Conservation (phyloP, 2,888 invertebrate genomes). For the Corythucha ciliata region DNA sequence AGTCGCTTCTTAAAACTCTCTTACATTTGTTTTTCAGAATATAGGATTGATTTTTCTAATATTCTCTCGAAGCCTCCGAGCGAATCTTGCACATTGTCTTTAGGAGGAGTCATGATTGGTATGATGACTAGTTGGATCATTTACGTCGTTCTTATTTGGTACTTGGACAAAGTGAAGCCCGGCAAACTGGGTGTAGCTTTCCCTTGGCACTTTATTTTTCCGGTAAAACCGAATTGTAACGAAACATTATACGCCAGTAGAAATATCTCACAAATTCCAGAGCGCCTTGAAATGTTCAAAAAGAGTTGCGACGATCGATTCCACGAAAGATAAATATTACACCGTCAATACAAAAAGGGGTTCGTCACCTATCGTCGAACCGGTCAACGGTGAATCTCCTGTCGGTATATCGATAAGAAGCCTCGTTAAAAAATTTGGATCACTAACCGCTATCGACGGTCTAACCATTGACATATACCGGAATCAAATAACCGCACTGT, state of each 20-base stretch:
- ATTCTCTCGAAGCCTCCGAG: not conserved
- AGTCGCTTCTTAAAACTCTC: no score
- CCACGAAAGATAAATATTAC: no score
- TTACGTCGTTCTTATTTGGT: conserved; percentile 46
- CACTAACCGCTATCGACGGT: conserved; percentile 38
- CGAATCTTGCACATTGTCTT: not conserved
- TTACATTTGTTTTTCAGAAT: no score
- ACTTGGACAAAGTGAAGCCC: conserved; percentile 54
- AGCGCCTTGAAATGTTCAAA: no score
- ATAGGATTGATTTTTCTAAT: no score
- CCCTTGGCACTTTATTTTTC: conserved; percentile 42
- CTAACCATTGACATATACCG: conserved; percentile 60
- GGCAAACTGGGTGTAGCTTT: conserved; percentile 59
- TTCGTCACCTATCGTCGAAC: no score
- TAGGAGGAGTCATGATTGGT: not conserved
- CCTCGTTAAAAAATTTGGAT: conserved; percentile 39
- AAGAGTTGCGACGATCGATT: no score
- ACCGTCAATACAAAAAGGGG: no score
- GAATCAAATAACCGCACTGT: conserved; percentile 73
- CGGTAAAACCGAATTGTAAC: conserved; percentile 18
- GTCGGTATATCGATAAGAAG: conserved; percentile 43
- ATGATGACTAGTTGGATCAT: conserved; percentile 5
- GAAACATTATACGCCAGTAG: no score
- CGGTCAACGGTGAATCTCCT: not conserved
- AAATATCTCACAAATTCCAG: no score